These are phyloP conservation scores for Lagopus muta DNA, from an alignment of 2,113 vertebrate genomes.

Conservation along the genomic window DNA sequence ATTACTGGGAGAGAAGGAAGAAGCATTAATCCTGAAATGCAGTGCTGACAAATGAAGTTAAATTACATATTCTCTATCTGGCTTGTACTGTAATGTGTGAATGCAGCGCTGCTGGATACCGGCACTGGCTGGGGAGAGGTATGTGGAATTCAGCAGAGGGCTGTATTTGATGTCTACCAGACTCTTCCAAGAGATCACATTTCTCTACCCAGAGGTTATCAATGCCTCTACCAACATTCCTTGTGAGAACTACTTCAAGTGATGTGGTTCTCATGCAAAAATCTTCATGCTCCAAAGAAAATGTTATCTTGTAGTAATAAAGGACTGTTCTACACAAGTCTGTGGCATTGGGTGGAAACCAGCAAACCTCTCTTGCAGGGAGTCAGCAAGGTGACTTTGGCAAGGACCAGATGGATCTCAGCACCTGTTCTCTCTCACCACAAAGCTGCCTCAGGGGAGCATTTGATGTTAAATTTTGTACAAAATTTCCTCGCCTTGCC, in stretches of 20 bases:
- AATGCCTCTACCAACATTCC: not conserved
- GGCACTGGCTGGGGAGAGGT: not conserved
- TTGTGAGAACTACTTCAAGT: not conserved
- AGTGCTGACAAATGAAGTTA: not conserved
- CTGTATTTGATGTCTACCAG: not conserved
- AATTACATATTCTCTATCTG: not conserved
- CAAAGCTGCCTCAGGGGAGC: not conserved
- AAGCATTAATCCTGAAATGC: not conserved
- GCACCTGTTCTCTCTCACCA: not conserved
- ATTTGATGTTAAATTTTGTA: not conserved
- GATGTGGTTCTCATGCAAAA: not conserved
- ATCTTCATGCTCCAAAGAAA: not conserved
- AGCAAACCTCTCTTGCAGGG: not conserved
- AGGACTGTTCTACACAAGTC: not conserved
- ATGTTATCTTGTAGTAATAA: not conserved
- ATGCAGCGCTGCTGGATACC: not conserved
- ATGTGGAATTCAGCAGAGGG: not conserved
- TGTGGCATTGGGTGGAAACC: not conserved
- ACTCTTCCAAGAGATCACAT: not conserved
- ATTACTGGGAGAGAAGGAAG: not conserved
- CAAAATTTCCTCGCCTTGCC: not conserved
- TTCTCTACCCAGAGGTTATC: not conserved
- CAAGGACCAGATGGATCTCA: not conserved
- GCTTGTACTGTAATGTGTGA: not conserved
- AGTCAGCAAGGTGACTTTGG: not conserved